Evolutionary conservation across 92 coral and sea anemone species (phyloP), one percentile per base, ranked within the genome.

Genomic region (Isaurus tuberculatus): DNA sequence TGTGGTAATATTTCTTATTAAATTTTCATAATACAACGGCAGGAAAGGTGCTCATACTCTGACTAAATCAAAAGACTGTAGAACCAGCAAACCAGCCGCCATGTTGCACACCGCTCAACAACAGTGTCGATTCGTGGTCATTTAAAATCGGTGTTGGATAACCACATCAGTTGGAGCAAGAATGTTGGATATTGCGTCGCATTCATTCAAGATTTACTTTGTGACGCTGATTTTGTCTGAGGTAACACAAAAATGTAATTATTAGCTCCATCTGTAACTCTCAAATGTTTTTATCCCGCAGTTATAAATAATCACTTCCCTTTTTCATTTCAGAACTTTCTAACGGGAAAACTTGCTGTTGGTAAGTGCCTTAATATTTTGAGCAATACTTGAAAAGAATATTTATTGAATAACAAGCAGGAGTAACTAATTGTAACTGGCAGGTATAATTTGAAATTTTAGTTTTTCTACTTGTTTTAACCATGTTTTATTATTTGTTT

Each of bases 1-100:
- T 77, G 82, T 77, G 82, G 82, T 44, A 58, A 77, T 67, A 77
- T 55, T 33, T 37, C 34, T 77, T 69, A 77, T 77, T 77, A 77
- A 77, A 58, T 77, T 77, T 77, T 77, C 53, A 77, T 77, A 58
- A 70, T 77, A 19, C 51, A 77, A 67, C 82, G 31, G 82, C 51
- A 34, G 33, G 69, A 77, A 17, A 25, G 40, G 16, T 25, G 70
- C 65, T 74, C 66, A 13, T 28, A 14, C 30, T 20, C 30, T 29
- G 42, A 74, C 48, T 20, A 22, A 58, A 61, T 25, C 82, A 77
- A 61, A 67, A 58, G 70, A 77, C 22, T 55, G 48, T 53, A 32
- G 17, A 10, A 10, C 17, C 5, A 63, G 16, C 36, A 55, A 55
- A 19, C 25, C 23, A 55, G 34, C 33, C 36, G 69, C 31, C 55